Percentiles rank a stretch among this genome's conserved stretches.
These are phyloP conservation scores for Plutomurus gul DNA, from an alignment of 1,140 invertebrate genomes.

Conservation along the genomic window DNA sequence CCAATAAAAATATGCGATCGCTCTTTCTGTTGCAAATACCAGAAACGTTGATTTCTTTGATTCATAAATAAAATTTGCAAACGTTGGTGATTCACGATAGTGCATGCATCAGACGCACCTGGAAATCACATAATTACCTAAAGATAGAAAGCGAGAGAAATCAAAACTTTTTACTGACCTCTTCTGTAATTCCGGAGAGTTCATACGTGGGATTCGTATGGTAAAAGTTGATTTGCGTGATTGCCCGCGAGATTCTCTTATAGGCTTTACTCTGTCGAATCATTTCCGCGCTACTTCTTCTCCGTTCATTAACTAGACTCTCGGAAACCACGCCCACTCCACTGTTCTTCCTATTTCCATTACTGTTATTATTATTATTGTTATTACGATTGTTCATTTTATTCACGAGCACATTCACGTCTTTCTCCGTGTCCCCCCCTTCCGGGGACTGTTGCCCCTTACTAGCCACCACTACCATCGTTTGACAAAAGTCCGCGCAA, in stretches of 20 bases:
- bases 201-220: not conserved
- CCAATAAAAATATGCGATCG: too few relatives aligned
- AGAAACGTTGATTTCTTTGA: too few relatives aligned
- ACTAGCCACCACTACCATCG: too few relatives aligned
- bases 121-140: not conserved
- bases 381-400: too few relatives aligned
- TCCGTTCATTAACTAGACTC: not conserved
- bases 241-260: constrained; percentile 36
- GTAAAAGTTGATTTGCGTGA: constrained; percentile 36
- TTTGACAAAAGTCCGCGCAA: too few relatives aligned
- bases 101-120: too few relatives aligned
- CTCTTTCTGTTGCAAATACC: too few relatives aligned
- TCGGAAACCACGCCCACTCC: not conserved
- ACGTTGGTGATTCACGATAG: not conserved
- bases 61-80: not conserved
- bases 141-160: not conserved
- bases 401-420: too few relatives aligned
- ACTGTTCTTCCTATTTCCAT: not conserved
- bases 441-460: too few relatives aligned
- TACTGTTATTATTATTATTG: constrained; percentile 10
- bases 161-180: constrained; percentile 28
- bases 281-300: constrained; percentile 31
- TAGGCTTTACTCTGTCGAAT: constrained; percentile 29
- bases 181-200: constrained; percentile 25
- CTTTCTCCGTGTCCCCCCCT: too few relatives aligned